Conservation (phyloP, 2,888 invertebrate species). For the Oligia latruncula region DNA sequence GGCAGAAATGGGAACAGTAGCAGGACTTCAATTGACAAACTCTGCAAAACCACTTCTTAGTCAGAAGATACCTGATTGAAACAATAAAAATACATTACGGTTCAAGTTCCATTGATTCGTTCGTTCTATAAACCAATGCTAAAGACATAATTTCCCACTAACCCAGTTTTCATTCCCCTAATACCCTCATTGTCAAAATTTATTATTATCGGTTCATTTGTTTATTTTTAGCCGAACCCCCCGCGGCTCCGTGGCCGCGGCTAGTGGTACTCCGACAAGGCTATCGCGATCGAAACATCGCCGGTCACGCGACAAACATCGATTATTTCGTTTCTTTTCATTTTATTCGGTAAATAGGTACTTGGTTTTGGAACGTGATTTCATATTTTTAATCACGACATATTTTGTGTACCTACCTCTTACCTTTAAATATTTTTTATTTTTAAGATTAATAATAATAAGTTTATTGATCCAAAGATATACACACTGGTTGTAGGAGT, state of each 20-base stretch:
- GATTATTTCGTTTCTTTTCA: conserved; percentile 41
- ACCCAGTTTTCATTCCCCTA: conserved; percentile 26
- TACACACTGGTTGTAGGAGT: no score
- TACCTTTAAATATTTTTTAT: no score
- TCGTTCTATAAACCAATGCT: neutral
- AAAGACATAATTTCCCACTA: conserved; percentile 21
- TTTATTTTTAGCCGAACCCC: conserved; percentile 45
- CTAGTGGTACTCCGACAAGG: conserved; percentile 7
- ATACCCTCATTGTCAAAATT: neutral
- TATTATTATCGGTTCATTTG: conserved; percentile 23
- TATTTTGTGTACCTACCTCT: no score
- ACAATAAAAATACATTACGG: neutral
- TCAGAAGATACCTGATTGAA: neutral
- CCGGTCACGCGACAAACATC: conserved; percentile 60
- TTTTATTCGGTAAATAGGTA: conserved; percentile 11
- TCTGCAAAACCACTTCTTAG: neutral
- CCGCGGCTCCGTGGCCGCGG: neutral
- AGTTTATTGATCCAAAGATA: no score
- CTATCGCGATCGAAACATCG: conserved; percentile 32
- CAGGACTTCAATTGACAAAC: neutral
- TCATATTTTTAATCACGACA: conserved; percentile 3
- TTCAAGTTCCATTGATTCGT: neutral
- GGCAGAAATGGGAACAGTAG: neutral
- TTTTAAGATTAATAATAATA: neutral
- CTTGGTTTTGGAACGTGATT: conserved; percentile 11